Evolutionary conservation across 2,797 vertebrate genomes (phyloP).

Genomic region (Balearica regulorum): DNA sequence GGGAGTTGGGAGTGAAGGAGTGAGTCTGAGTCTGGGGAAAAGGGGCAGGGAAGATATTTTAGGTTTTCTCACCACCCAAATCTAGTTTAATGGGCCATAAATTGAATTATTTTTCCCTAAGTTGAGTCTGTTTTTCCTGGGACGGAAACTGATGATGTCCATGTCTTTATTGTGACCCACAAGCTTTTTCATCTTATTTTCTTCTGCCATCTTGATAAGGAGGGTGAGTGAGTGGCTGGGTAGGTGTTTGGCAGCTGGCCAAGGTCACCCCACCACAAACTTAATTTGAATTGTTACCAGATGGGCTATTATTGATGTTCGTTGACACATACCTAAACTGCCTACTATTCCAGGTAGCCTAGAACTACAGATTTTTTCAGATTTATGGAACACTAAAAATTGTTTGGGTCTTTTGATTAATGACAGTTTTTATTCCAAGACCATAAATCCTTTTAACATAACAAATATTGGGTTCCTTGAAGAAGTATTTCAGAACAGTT

Average conservation of each 20-base stretch:
- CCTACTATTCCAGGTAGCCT: background rate
- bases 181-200: background rate
- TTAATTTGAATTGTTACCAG: background rate
- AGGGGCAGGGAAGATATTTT: background rate
- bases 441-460: background rate
- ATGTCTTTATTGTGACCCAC: background rate
- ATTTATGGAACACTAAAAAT: background rate
- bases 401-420: background rate
- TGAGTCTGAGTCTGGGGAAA: too few species aligned
- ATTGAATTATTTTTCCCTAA: background rate
- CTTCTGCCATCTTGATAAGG: background rate
- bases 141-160: background rate
- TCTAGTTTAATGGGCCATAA: background rate
- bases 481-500: background rate
- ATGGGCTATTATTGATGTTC: background rate
- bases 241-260: background rate
- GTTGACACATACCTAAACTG: background rate
- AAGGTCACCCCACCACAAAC: background rate
- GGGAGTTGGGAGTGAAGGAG: background rate
- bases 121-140: background rate
- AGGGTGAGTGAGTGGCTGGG: background rate
- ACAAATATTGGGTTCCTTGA: background rate
- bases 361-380: background rate
- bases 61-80: background rate
- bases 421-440: background rate